A percentile compares a stretch with the other conserved stretches of the same genome.
Conservation (phyloP, 23 tunicate genomes). For the Diplosoma virens region DNA sequence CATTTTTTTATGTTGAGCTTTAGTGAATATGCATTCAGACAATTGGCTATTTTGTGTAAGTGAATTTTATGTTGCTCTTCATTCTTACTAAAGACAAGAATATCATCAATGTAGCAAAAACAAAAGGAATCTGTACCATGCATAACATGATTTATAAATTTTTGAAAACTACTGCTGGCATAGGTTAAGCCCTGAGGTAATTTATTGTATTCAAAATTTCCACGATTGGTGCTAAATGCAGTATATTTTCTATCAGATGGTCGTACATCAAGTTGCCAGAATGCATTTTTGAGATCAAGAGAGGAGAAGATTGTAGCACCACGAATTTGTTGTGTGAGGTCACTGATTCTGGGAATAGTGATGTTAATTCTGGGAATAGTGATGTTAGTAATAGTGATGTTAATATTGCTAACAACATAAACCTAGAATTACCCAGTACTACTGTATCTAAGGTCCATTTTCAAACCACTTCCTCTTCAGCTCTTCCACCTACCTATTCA, state of each 20-base stretch:
- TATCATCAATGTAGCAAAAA: slow-evolving; percentile 26
- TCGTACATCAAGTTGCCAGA: neutral
- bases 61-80: slow-evolving; percentile 7
- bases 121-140: slow-evolving; percentile 10
- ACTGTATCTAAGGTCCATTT: too few species aligned
- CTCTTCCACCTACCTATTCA: too few species aligned
- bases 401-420: too few species aligned
- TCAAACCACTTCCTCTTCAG: too few species aligned
- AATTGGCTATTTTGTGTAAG: neutral
- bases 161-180: slow-evolving; percentile 17
- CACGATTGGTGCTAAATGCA: slow-evolving; percentile 10
- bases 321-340: neutral
- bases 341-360: slow-evolving; percentile 13
- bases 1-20: slow-evolving; percentile 28
- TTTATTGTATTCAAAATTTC: slow-evolving; percentile 15
- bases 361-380: too few species aligned
- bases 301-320: slow-evolving; percentile 18
- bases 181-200: slow-evolving; percentile 18
- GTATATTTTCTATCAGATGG: neutral
- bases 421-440: too few species aligned
- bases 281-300: slow-evolving; percentile 13
- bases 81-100: neutral
- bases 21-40: neutral
- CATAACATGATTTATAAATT: slow-evolving; percentile 1
- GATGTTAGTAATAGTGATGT: too few species aligned